These are phyloP conservation scores for Xestia c-nigrum DNA, from an alignment of 2,888 invertebrate species.

Conservation along the genomic window DNA sequence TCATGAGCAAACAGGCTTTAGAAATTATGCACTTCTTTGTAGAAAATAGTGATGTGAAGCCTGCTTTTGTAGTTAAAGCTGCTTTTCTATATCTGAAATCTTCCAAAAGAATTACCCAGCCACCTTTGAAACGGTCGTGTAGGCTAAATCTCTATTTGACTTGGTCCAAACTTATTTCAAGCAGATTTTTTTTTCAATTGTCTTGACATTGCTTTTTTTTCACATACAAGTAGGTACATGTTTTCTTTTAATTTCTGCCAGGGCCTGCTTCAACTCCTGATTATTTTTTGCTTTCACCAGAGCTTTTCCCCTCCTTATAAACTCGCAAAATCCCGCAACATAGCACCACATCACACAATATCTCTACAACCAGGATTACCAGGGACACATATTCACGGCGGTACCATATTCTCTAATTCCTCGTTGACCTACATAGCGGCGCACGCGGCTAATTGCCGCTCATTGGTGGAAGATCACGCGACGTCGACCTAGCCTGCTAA, in stretches of 20 bases:
- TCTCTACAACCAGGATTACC: conserved; percentile 40
- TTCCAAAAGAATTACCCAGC: neutral
- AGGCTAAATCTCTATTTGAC: neutral
- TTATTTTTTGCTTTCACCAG: neutral
- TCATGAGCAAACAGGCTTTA: conserved; percentile 12
- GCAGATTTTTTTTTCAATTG: neutral
- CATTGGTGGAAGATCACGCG: conserved; percentile 79
- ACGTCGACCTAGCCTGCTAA: conserved; percentile 78
- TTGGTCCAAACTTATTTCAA: neutral
- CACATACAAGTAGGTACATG: neutral
- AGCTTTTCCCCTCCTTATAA: neutral
- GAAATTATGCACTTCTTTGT: neutral
- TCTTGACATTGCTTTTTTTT: neutral
- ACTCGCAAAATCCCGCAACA: conserved; percentile 1
- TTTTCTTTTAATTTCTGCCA: neutral
- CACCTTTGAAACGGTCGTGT: neutral
- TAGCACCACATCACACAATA: conserved; percentile 16
- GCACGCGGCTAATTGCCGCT: conserved; percentile 80
- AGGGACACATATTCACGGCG: conserved; percentile 57
- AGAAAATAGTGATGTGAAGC: neutral
- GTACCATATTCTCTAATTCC: conserved; percentile 73
- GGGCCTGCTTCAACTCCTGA: too few relatives aligned
- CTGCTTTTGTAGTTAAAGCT: neutral
- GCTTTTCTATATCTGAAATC: neutral
- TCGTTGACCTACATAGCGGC: conserved; percentile 79